Percentiles rank a stretch among this genome's conserved stretches.
phyloP scores from a whole-genome alignment of 2,113 vertebrate genomes.

The Cricetomys ansorgei region DNA sequence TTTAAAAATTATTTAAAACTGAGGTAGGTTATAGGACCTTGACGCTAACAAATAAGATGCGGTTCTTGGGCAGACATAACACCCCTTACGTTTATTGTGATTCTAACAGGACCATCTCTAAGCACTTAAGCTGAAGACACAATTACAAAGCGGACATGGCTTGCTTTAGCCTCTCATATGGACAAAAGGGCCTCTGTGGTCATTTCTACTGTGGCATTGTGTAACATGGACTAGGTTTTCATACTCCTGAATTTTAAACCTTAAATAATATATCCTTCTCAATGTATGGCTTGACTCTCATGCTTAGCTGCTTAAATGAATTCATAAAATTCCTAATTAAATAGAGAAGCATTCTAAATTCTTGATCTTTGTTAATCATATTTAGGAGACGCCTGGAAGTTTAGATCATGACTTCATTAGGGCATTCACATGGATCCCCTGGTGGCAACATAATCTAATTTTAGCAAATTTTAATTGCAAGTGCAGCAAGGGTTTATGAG shows the following conservation, averaged over 20 bases:
- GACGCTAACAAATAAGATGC: background rate
- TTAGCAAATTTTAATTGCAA: slow-evolving; percentile 77
- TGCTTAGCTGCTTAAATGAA: slow-evolving; percentile 59
- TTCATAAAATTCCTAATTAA: slow-evolving; percentile 78
- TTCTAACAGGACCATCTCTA: background rate
- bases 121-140: slow-evolving; percentile 3
- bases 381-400: slow-evolving; percentile 69
- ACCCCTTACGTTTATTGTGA: background rate
- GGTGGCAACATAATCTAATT: slow-evolving; percentile 74
- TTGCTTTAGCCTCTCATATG: background rate
- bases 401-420: slow-evolving; percentile 74
- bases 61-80: background rate
- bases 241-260: slow-evolving; percentile 46
- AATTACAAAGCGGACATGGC: slow-evolving; percentile 33
- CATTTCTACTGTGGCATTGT: background rate
- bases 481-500: slow-evolving; percentile 35
- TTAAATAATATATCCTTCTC: slow-evolving; percentile 36
- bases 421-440: slow-evolving; percentile 64
- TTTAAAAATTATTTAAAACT: slow-evolving; percentile 42
- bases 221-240: background rate
- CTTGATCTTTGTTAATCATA: slow-evolving; percentile 76
- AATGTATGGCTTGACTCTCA: slow-evolving; percentile 33
- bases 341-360: slow-evolving; percentile 68
- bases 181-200: background rate
- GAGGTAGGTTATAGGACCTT: background rate